A percentile compares a stretch with the other conserved stretches of the same genome.
Evolutionary conservation across 2,113 vertebrate species (phyloP).

Genomic region (Takifugu bimaculatus): DNA sequence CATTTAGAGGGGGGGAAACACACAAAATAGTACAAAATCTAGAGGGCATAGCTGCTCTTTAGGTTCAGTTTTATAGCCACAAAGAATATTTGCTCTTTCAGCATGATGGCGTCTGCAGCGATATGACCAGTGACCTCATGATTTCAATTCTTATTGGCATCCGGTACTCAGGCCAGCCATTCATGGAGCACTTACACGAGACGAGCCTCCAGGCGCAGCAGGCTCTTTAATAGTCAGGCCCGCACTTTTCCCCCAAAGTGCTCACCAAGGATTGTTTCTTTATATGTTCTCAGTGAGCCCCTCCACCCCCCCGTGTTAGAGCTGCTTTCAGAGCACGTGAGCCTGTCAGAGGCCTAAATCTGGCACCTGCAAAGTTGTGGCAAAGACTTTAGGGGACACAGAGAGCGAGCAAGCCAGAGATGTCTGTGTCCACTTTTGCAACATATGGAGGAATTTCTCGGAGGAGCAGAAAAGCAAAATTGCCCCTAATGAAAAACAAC

Average conservation of each 20-base stretch:
- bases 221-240: conserved; percentile 37
- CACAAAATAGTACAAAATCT: conserved; percentile 20
- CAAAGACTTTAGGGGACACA: conserved; percentile 18
- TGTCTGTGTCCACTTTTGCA: conserved; percentile 37
- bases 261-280: conserved; percentile 23
- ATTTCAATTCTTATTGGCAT: conserved; percentile 41
- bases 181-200: conserved; percentile 48
- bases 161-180: conserved; percentile 33
- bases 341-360: conserved; percentile 17
- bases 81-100: conserved; percentile 43
- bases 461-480: conserved; percentile 5
- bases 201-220: conserved; percentile 29
- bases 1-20: not conserved
- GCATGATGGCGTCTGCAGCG: conserved; percentile 15
- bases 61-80: conserved; percentile 8
- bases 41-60: conserved; percentile 45
- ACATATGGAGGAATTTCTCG: conserved; percentile 23
- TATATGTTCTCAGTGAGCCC: conserved; percentile 13
- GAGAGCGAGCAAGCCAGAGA: conserved; percentile 45
- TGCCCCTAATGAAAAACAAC: conserved; percentile 15
- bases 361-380: conserved; percentile 41
- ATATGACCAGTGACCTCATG: conserved; percentile 12
- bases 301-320: conserved; percentile 26
- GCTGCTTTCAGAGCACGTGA: conserved; percentile 27
- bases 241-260: conserved; percentile 33